Percentiles rank a stretch among this genome's conserved stretches.
phyloP scores from a whole-genome alignment of 2,113 vertebrate genomes.

The Hiodon tergisus region DNA sequence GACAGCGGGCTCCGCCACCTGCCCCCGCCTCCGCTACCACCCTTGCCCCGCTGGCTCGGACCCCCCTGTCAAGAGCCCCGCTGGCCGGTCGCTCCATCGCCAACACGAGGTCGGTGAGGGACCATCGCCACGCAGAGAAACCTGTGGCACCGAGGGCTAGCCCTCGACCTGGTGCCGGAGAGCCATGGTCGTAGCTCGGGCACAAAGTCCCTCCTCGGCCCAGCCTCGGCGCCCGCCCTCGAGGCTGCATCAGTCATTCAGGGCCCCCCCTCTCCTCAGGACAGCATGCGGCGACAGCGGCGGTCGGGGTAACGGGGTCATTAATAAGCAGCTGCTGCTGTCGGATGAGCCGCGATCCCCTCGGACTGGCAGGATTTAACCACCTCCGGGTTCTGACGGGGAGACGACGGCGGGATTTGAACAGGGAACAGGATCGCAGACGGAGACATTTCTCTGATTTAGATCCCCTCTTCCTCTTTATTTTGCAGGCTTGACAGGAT shows the following conservation, averaged over 20 bases:
- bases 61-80: not conserved
- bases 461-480: not conserved
- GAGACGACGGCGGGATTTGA: not conserved
- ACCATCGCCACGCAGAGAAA: too few relatives aligned
- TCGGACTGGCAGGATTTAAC: not conserved
- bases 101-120: not conserved
- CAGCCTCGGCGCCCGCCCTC: too few relatives aligned
- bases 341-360: not conserved
- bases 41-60: not conserved
- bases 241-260: slow-evolving; percentile 36
- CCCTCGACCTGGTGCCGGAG: too few relatives aligned
- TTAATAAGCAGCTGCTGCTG: not conserved
- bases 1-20: slow-evolving; percentile 30
- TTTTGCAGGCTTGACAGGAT: not conserved
- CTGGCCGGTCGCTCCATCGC: slow-evolving; percentile 11
- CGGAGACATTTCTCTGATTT: not conserved
- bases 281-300: not conserved
- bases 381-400: not conserved
- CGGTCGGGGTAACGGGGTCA: slow-evolving; percentile 4
- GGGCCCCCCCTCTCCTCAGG: slow-evolving; percentile 9
- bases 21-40: slow-evolving; percentile 2
- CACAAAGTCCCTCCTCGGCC: too few relatives aligned
- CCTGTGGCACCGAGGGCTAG: too few relatives aligned
- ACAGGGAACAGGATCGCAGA: not conserved
- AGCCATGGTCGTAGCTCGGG: too few relatives aligned